Evolutionary conservation across 2,797 vertebrate genomes (phyloP).

Genomic region (Amblyraja radiata): DNA sequence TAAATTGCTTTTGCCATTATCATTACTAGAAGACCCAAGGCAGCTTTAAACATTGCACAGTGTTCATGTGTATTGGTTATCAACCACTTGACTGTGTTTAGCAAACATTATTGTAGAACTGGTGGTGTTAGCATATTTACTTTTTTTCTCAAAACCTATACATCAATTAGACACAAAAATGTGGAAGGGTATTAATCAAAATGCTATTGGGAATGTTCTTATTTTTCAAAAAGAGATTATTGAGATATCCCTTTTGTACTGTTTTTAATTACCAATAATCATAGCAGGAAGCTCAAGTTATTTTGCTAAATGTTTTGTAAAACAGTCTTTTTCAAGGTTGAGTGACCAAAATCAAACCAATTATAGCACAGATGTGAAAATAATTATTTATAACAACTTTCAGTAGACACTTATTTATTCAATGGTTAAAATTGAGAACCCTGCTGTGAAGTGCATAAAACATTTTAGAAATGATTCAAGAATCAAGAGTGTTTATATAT

Average conservation of each 20-base stretch:
- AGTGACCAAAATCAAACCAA: neutral
- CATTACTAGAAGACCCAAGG: constrained; percentile 1
- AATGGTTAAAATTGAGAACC: neutral
- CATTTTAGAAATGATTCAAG: neutral
- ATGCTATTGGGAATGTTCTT: neutral
- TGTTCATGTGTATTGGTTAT: neutral
- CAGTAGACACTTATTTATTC: neutral
- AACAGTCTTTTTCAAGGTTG: neutral
- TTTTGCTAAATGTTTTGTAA: neutral
- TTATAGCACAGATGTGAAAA: neutral
- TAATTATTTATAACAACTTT: neutral
- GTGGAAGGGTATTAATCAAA: neutral
- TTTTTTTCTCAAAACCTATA: neutral
- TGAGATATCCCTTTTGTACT: neutral
- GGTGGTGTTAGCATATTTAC: neutral
- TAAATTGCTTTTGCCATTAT: constrained; percentile 13
- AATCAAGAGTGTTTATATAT: too few relatives aligned
- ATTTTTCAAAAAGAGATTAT: neutral
- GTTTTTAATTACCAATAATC: neutral
- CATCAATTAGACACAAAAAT: neutral
- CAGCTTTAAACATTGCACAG: neutral
- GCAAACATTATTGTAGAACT: neutral
- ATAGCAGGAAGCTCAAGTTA: neutral
- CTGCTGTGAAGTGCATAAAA: neutral
- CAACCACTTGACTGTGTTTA: neutral